Conservation (phyloP, 2,888 invertebrate species). For the Lepidocyrtinus sp. region DNA sequence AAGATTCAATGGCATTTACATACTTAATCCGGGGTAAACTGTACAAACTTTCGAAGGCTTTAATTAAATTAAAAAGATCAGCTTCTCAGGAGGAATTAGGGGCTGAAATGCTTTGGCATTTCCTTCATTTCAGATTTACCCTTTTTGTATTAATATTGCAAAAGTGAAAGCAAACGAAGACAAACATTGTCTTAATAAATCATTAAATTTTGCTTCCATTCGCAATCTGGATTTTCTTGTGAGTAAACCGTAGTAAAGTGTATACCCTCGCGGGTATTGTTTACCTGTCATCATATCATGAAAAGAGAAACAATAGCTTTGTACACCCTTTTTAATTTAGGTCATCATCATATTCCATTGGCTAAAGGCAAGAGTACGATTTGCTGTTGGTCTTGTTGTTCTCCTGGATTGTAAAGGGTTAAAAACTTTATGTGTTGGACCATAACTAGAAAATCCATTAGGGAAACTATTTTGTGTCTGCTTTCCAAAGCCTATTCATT, state of each 20-base stretch:
- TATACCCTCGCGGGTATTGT: neutral
- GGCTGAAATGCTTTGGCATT: neutral
- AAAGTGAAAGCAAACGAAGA: conserved; percentile 1
- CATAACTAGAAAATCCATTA: neutral
- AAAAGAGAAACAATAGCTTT: neutral
- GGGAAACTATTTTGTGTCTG: neutral
- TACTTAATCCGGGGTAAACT: neutral
- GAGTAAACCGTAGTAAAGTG: neutral
- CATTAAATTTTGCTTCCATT: neutral
- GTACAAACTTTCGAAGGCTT: neutral
- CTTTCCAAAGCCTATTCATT: neutral
- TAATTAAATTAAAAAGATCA: neutral
- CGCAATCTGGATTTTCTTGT: neutral
- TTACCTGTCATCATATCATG: conserved; percentile 3
- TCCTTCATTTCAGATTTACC: no score
- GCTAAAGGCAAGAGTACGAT: no score
- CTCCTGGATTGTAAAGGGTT: no score
- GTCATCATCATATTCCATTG: conserved; percentile 5
- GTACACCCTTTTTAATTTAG: neutral
- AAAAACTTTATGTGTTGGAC: neutral
- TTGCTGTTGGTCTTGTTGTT: no score
- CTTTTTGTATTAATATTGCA: no score
- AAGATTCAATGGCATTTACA: no score
- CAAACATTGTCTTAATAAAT: neutral
- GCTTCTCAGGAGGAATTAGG: neutral